These are phyloP conservation scores for Redunca redunca DNA, from an alignment of 2,113 vertebrate species.

Conservation along the genomic window DNA sequence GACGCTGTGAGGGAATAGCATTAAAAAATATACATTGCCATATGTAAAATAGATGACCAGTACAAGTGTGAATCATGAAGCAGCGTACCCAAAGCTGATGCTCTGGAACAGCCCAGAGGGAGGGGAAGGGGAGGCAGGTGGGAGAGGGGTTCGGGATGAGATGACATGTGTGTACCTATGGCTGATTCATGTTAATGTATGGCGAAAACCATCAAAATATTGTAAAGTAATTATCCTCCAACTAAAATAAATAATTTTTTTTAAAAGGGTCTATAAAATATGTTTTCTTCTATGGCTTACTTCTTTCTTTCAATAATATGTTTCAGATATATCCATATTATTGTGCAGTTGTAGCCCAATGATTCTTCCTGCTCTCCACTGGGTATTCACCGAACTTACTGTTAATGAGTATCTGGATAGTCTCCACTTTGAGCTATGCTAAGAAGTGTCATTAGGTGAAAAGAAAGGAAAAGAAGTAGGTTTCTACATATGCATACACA, in stretches of 20 bases:
- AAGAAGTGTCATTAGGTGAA: not conserved
- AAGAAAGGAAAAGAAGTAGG: not conserved
- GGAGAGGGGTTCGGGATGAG: rapidly evolving
- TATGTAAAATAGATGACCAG: not conserved
- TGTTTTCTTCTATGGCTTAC: not conserved
- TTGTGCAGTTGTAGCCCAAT: not conserved
- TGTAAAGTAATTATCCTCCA: not conserved
- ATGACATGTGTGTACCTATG: too few species aligned
- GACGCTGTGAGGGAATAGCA: not conserved
- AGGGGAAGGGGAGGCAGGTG: not conserved
- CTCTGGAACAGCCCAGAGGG: not conserved
- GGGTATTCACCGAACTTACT: not conserved
- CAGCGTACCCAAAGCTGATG: not conserved
- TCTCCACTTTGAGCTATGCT: not conserved
- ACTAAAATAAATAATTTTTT: not conserved
- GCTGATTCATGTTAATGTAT: not conserved
- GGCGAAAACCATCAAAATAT: not conserved
- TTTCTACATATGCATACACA: not conserved
- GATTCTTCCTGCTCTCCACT: not conserved
- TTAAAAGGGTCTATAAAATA: too few species aligned
- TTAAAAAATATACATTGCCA: not conserved
- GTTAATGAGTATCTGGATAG: not conserved
- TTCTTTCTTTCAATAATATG: not conserved
- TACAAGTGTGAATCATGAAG: not conserved
- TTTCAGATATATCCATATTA: not conserved